These are phyloP conservation scores for Hypercompe scribonia DNA, from an alignment of 2,888 invertebrate species.

Conservation along the genomic window DNA sequence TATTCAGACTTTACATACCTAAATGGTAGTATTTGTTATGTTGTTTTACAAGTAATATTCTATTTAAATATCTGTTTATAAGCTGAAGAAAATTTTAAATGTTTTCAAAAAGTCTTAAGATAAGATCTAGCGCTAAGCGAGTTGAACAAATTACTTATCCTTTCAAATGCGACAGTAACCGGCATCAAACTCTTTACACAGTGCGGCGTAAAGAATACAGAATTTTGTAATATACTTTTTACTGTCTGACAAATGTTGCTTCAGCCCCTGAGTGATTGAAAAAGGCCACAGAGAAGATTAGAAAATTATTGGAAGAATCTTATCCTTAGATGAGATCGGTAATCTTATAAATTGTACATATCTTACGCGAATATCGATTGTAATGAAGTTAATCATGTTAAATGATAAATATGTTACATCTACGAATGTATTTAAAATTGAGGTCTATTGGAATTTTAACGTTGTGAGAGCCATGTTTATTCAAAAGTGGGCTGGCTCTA, in stretches of 20 bases:
- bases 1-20: neutral
- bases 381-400: neutral
- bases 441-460: neutral
- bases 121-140: neutral
- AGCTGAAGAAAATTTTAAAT: neutral
- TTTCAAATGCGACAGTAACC: neutral
- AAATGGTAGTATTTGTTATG: neutral
- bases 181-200: neutral
- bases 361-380: constrained; percentile 6
- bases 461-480: no score
- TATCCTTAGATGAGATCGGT: constrained; percentile 52
- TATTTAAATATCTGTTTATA: no score
- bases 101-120: neutral
- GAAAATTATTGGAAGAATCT: constrained; percentile 64
- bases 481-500: no score
- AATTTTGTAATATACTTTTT: neutral
- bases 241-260: constrained; percentile 51
- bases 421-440: neutral
- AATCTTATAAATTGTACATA: constrained; percentile 57
- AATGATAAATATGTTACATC: neutral
- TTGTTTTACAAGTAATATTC: no score
- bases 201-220: neutral
- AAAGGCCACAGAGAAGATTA: constrained; percentile 58
- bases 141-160: neutral
- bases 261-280: constrained; percentile 54